phyloP scores from a whole-genome alignment of 2,797 vertebrate species.

The Acipenser ruthenus region DNA sequence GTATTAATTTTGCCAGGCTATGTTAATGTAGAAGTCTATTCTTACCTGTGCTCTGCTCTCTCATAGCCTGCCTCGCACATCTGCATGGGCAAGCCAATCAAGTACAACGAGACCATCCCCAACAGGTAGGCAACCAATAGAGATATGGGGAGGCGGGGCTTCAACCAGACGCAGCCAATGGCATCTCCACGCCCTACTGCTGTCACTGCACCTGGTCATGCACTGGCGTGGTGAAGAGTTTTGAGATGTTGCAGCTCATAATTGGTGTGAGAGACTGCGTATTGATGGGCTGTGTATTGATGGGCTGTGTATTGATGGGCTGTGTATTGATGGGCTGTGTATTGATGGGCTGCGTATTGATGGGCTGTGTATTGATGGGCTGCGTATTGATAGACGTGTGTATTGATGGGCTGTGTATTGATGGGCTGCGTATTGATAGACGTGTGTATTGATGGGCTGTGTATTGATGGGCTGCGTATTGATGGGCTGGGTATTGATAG shows the following conservation, averaged over 20 bases:
- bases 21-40: not conserved
- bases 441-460: not conserved
- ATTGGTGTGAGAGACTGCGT: not conserved
- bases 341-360: too few species aligned
- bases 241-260: not conserved
- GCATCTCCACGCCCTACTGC: too few species aligned
- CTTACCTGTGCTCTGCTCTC: not conserved
- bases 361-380: too few species aligned
- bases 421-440: too few species aligned
- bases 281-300: not conserved
- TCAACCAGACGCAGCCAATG: too few species aligned
- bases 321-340: too few species aligned
- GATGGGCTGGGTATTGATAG: too few species aligned
- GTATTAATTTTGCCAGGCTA: not conserved
- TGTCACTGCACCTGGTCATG: not conserved
- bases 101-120: constrained; percentile 49
- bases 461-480: too few species aligned
- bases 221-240: not conserved
- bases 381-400: too few species aligned
- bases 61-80: constrained; percentile 41
- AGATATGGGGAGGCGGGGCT: too few species aligned
- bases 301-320: too few species aligned
- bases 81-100: constrained; percentile 53
- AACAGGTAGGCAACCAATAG: constrained; percentile 46
- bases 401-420: too few species aligned